These are phyloP conservation scores for Stomorhina lunata DNA, from an alignment of 2,888 invertebrate species.

Conservation along the genomic window DNA sequence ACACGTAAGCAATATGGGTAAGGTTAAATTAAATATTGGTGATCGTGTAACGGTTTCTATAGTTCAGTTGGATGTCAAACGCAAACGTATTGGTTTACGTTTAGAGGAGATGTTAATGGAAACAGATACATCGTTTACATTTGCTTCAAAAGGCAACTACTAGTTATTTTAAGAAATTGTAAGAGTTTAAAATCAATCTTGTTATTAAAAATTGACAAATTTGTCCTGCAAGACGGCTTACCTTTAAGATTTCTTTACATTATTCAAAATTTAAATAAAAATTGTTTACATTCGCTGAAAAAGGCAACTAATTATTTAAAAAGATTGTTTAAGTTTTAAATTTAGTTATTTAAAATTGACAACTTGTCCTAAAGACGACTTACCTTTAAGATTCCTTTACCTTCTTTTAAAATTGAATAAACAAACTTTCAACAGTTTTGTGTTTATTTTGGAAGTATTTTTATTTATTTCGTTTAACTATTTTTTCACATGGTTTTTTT, in stretches of 20 bases:
- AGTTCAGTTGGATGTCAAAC: conserved; percentile 82
- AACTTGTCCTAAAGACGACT: too few species aligned
- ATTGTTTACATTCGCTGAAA: neutral
- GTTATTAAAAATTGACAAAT: too few species aligned
- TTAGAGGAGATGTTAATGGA: conserved; percentile 77
- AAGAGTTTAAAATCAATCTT: too few species aligned
- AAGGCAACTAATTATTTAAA: neutral
- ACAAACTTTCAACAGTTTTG: neutral
- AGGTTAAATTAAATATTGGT: conserved; percentile 83
- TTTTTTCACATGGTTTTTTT: conserved; percentile 45
- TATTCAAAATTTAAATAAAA: too few species aligned
- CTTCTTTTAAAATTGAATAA: neutral
- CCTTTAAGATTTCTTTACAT: too few species aligned
- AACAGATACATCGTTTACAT: conserved; percentile 74
- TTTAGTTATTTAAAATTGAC: too few species aligned
- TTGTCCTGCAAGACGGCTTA: too few species aligned
- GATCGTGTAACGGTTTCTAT: conserved; percentile 86
- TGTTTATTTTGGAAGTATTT: conserved; percentile 58
- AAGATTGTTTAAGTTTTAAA: too few species aligned
- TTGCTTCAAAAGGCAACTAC: conserved; percentile 46
- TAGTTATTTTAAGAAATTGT: neutral
- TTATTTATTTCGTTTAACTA: conserved; percentile 53
- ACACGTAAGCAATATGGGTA: conserved; percentile 83
- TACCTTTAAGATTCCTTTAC: too few species aligned
- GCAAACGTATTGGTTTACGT: conserved; percentile 82